Evolutionary conservation across 2,797 vertebrate genomes (phyloP), one percentile per base, ranked within the genome.

Genomic region (Acanthurus tractus): DNA sequence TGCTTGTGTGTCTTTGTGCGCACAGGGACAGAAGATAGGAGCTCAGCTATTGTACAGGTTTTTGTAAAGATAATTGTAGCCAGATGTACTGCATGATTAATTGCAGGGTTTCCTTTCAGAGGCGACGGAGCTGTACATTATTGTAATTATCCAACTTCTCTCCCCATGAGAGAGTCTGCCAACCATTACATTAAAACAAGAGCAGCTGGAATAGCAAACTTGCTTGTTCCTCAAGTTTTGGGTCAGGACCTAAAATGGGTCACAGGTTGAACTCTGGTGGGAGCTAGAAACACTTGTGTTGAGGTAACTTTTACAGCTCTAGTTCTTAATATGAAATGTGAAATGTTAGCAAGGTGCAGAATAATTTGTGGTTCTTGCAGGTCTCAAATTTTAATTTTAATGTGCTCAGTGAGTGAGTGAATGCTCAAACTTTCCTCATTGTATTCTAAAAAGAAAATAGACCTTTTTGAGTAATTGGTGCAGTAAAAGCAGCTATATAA

Each of bases 61-160:
- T 81, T 78, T 81, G 68, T 72, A 52, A 76, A 81, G 71, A 52
- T 90, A 91, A 93, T 86, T 71, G 79, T 78, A 84, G 70, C 84
- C 91, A 93, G 80, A 86, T 91, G 89, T 88, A 76, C 77, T 34
- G 78, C 85, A 66, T 70, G 89, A 86, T 86, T 84, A 89, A 90
- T 92, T 86, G 71, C 36, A 73, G 44, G 67, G 20, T 62, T 81
- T 86, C 54, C 58, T 77, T 81, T 86, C 64, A 79, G 75, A 78
- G 78, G 87, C 23, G 79, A 71, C 66, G 63, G 79, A 77, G 79
- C 76, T 86, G 79, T 88, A 87, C 86, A 82, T 85, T 90, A 79
- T 66, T 79, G 76, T 80, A 89, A 92, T 91, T 88, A 92, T 77
- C 79, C 66, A 18, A 68, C 44, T 67, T 78, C 68, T 78, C 22